A percentile compares a stretch with the other conserved stretches of the same genome.
Conservation (phyloP, 1,140 invertebrate genomes). For the Phortica variegata region DNA sequence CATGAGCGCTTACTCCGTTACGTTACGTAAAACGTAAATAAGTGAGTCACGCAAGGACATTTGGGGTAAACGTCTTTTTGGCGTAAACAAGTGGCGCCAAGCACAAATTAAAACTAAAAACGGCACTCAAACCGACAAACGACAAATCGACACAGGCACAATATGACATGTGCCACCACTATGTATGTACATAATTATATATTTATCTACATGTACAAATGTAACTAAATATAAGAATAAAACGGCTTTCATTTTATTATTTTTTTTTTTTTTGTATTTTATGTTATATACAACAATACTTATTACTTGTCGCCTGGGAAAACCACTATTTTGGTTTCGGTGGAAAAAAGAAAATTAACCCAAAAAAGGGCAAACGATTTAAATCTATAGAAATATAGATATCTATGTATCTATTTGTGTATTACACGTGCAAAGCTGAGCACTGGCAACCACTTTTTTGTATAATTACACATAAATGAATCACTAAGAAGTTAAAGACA, state of each 20-base stretch:
- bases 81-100: constrained; percentile 47
- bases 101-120: constrained; percentile 32
- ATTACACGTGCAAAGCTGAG: no score
- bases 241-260: background rate
- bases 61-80: constrained; percentile 44
- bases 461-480: no score
- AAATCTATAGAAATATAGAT: no score
- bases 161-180: background rate
- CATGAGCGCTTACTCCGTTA: constrained; percentile 15
- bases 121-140: constrained; percentile 22
- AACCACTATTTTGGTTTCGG: no score
- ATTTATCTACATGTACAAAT: background rate
- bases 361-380: no score
- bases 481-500: no score
- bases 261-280: background rate
- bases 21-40: constrained; percentile 49
- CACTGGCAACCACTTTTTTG: no score
- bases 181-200: constrained; percentile 7
- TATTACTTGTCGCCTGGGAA: no score
- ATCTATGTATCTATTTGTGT: no score
- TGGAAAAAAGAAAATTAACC: no score
- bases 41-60: constrained; percentile 53
- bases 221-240: no score
- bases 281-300: no score
- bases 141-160: constrained; percentile 20